Evolutionary conservation across 2,888 invertebrate species (phyloP), one percentile per base, ranked within the genome.

Genomic region (Ypsolopha scabrella): DNA sequence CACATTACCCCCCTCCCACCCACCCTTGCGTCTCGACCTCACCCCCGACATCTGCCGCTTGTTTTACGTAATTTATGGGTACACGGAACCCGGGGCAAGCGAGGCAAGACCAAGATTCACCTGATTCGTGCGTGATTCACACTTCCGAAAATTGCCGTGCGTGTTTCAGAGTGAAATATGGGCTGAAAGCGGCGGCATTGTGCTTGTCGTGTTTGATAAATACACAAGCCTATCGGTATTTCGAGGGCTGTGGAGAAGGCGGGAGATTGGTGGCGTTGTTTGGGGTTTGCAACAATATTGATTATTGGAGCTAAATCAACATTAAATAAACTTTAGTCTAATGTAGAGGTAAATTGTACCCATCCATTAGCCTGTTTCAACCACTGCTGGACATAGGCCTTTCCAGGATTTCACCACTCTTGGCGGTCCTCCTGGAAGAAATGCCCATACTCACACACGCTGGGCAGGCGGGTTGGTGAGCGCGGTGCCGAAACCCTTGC

Each of bases 61-160:
- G 86, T 86, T 86, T 83, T 82, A 80, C 68, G 75, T 85, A 85
- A 86, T 86, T 85, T 86, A 85, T 83, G 75, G 72, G 67, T 65
- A 63, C 62, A 68, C 67, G 62, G 72, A 74, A 72, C 79, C 74
- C 68, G 71, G 67, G 71, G 24, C 24, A 24, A 24, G 24, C 24
- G 24, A 24, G 24, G 24, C 24, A 24, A 24, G 24, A 24, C 24
- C 68, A 65, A 64, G 63, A 67, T 68, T 62, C 68, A 54, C 54
- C 54, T 54, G 54, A 54, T 53, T 53, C 51, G 44, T 53, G 54
- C 54, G 51, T 53, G 54, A 51, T 47, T 47, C 47, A 47, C 43
- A 43, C 47, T 47, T 47, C 36, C 47, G 47, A 47, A 47, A 47
- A 47, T 49, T 49, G 49, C 49, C 39, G 68, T 65, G 66, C 65